phyloP scores from a whole-genome alignment of 53 echinoderm and acorn worm genomes.

The Paracentrotus lividus region DNA sequence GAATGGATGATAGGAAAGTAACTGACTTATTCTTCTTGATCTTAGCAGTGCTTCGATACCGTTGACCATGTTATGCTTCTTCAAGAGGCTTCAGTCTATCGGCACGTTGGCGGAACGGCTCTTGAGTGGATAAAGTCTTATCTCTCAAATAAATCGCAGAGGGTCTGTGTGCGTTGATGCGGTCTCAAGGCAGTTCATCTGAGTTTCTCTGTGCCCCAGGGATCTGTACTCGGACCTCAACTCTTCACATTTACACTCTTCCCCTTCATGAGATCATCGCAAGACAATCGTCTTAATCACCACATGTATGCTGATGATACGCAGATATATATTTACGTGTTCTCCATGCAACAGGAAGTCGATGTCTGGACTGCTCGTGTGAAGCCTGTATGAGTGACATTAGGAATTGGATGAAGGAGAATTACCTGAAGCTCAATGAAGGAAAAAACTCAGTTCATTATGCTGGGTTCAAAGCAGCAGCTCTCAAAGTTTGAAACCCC shows the following conservation, averaged over 20 bases:
- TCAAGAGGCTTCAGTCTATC: too few relatives aligned
- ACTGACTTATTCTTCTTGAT: too few relatives aligned
- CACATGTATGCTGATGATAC: not conserved
- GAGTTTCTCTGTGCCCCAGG: not conserved
- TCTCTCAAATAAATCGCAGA: conserved; percentile 72
- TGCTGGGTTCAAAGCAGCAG: not conserved
- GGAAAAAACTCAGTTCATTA: too few relatives aligned
- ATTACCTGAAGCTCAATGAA: too few relatives aligned
- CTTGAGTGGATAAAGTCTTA: conserved; percentile 2
- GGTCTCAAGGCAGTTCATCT: conserved; percentile 58
- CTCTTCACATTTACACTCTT: not conserved
- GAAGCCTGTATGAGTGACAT: too few relatives aligned
- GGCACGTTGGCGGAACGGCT: too few relatives aligned
- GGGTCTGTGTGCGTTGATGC: conserved; percentile 23
- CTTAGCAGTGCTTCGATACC: too few relatives aligned
- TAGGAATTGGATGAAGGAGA: too few relatives aligned
- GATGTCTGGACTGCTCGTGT: too few relatives aligned
- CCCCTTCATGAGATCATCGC: conserved; percentile 34
- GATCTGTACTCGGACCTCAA: not conserved
- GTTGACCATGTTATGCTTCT: too few relatives aligned
- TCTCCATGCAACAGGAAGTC: too few relatives aligned
- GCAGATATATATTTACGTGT: not conserved
- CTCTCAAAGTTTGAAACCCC: not conserved
- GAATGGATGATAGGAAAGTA: too few relatives aligned
- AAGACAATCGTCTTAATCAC: not conserved